Conservation (phyloP, 2,797 vertebrate species). For the Phrynocephalus vlangalii region DNA sequence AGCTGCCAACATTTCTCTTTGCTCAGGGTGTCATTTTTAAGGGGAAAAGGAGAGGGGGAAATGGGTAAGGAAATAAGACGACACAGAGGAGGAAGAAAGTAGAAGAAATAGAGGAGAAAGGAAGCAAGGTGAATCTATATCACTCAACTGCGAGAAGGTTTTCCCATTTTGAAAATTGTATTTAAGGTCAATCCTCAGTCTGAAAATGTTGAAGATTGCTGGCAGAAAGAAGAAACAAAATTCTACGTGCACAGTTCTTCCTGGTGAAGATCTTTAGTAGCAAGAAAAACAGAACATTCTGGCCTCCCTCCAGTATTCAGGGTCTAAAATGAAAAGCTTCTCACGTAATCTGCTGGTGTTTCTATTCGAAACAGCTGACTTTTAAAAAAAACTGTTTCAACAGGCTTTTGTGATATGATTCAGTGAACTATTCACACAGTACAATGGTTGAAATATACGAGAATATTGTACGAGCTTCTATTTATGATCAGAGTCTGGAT, state of each 20-base stretch:
- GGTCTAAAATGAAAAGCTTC: background rate
- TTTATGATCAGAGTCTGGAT: conserved; percentile 11
- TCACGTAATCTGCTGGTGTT: background rate
- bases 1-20: too few species aligned
- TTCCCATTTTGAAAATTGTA: background rate
- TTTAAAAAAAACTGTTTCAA: background rate
- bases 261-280: background rate
- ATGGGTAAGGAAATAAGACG: too few species aligned
- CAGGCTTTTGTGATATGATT: background rate
- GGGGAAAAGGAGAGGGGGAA: too few species aligned
- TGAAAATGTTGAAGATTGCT: background rate
- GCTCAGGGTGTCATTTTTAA: too few species aligned
- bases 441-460: background rate
- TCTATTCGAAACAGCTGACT: background rate
- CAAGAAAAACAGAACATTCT: background rate
- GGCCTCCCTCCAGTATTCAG: background rate
- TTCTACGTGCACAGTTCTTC: background rate
- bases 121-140: background rate
- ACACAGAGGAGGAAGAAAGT: too few species aligned
- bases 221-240: background rate
- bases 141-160: background rate
- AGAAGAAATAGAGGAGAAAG: too few species aligned
- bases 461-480: background rate
- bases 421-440: background rate
- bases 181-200: background rate